Base-by-base conservation (phyloP, 2,113 vertebrate genomes). In the Apodemus speciosus region DNA sequence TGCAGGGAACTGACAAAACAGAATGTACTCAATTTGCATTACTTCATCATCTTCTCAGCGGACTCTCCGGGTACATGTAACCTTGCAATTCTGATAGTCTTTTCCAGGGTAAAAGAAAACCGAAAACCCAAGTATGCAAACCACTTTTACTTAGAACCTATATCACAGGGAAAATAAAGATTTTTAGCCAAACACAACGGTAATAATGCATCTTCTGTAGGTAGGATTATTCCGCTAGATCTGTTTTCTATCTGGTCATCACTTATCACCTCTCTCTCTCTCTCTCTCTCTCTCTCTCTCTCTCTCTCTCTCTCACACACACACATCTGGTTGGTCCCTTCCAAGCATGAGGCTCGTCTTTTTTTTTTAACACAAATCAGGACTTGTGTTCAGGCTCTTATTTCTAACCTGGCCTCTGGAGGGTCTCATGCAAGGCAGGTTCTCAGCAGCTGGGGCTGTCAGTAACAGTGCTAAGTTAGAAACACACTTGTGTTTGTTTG, bases 401-500 rank as follows among this genome's bases (percentile, higher is more conserved):
- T 64, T 32, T 0, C 81, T 27, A 87, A 53, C 1, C 11, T 1
- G 2, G n/a, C 15, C 38, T 86, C n/a, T 21, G 51, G 23, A 13
- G 6, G 0, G 1, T 66, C 73, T 80, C 92, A n/a, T n/a, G 43
- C 73, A 25, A 51, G 7, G n/a, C 60, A 53, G 64, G 40, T 30
- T 43, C 91, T 76, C 21, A 0, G 71, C 96, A 97, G 95, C 91
- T 96, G 95, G 56, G 46, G 32, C 89, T 79, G 38, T 95, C 95
- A 96, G 35, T 95, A 90, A 94, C 38, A 58, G 58, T 69, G 35
- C 73, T 77, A 76, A 80, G 49, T 89, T 75, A 96, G 80, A 16
- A 49, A 58, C 53, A 32, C 51, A 53, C 69, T 76, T 91, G 66
- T 72, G 21, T 79, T 92, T 85, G 60, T 79, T 71, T 77, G 30